phyloP scores from a whole-genome alignment of 2,888 invertebrate genomes.

The Arenicola marina region DNA sequence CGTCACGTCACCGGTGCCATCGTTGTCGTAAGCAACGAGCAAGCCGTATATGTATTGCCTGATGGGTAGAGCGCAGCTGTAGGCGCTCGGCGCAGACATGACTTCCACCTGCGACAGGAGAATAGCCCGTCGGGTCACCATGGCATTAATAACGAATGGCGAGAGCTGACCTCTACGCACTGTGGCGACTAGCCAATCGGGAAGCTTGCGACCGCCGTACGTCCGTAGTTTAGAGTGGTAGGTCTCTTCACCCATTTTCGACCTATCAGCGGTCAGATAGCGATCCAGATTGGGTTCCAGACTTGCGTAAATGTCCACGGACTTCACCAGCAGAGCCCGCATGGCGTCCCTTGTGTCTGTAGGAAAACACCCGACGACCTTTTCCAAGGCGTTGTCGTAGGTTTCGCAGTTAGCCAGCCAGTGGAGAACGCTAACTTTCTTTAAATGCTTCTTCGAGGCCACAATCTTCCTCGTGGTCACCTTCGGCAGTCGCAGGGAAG shows the following conservation, averaged over 20 bases:
- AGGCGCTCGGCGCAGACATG: constrained; percentile 39
- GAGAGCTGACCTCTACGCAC: constrained; percentile 70
- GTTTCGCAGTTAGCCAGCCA: not conserved
- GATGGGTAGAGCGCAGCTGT: constrained; percentile 41
- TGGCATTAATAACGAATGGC: constrained; percentile 67
- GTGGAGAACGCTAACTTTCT: not conserved
- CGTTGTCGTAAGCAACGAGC: constrained; percentile 36
- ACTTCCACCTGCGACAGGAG: constrained; percentile 53
- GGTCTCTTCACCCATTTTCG: constrained; percentile 22
- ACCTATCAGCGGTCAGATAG: not conserved
- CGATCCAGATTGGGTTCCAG: not conserved
- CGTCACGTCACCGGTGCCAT: too few relatives aligned
- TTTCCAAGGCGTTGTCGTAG: not conserved
- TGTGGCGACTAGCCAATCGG: constrained; percentile 71
- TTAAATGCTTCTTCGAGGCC: not conserved
- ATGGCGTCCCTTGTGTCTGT: not conserved
- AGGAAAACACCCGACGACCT: not conserved
- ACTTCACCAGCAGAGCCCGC: not conserved
- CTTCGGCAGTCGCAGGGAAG: not conserved
- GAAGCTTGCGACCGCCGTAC: constrained; percentile 60
- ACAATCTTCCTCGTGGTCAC: not conserved
- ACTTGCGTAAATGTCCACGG: not conserved
- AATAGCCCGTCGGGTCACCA: constrained; percentile 46
- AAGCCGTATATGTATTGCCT: constrained; percentile 53
- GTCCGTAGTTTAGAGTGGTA: too few relatives aligned